These are phyloP conservation scores for Conus ventricosus DNA, from an alignment of 1,140 invertebrate genomes.

Conservation along the genomic window DNA sequence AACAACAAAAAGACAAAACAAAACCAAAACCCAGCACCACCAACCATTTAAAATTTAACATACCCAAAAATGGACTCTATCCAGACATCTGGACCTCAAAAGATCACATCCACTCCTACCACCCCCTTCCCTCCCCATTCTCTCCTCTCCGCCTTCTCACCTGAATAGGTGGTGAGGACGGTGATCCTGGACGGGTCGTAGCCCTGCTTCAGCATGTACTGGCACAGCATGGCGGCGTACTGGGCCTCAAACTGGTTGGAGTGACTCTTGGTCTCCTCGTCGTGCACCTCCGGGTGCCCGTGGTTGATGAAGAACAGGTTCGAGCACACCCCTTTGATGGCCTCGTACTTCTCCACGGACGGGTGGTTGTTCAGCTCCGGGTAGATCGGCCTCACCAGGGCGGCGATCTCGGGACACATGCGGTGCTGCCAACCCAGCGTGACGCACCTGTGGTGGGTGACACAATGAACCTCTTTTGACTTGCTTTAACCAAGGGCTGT, in stretches of 20 bases:
- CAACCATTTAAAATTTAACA: no score
- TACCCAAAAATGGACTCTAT: no score
- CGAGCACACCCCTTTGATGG: conserved; percentile 66
- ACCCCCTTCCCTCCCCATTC: no score
- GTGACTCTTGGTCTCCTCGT: conserved; percentile 68
- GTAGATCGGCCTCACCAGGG: conserved; percentile 73
- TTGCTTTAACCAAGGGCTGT: no score
- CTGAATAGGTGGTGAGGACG: conserved; percentile 72
- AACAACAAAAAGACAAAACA: no score
- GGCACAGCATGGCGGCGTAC: conserved; percentile 63
- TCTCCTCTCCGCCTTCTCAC: not conserved
- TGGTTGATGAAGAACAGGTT: conserved; percentile 74
- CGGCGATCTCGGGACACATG: conserved; percentile 71
- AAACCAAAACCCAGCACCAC: no score
- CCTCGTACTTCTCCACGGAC: conserved; percentile 62
- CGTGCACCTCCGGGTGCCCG: conserved; percentile 55
- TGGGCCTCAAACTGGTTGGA: conserved; percentile 69
- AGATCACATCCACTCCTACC: no score
- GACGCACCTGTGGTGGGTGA: conserved; percentile 51
- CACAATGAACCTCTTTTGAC: not conserved
- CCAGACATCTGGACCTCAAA: no score
- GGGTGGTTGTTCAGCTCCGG: conserved; percentile 65
- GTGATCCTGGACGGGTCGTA: conserved; percentile 70
- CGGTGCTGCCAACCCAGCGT: conserved; percentile 62
- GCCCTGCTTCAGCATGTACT: conserved; percentile 72